Evolutionary conservation across 2,797 vertebrate genomes (phyloP).

Genomic region (Gymnothorax reevesii): DNA sequence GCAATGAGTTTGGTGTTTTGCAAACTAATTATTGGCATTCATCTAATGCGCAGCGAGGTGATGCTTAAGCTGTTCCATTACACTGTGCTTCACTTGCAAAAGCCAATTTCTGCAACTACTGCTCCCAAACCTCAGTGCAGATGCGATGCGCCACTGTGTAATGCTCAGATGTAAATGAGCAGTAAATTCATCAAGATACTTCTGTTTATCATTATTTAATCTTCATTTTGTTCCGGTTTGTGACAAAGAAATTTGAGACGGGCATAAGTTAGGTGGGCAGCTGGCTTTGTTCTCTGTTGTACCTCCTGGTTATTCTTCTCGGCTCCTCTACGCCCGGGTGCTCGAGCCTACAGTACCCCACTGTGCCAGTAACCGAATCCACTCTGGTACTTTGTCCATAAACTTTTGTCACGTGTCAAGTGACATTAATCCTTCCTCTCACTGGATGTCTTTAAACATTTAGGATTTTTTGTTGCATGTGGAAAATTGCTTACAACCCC

Average conservation of each 20-base stretch:
- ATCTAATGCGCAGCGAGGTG: neutral
- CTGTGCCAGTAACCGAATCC: neutral
- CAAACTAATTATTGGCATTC: neutral
- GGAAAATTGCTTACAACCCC: neutral
- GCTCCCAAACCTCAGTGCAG: neutral
- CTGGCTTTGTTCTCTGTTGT: neutral
- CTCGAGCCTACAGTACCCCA: neutral
- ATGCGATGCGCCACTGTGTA: neutral
- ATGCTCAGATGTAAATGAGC: neutral
- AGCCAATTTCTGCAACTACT: neutral
- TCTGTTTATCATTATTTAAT: neutral
- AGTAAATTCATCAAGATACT: neutral
- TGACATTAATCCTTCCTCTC: neutral
- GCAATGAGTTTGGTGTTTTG: neutral
- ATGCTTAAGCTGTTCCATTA: neutral
- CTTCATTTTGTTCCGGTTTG: neutral
- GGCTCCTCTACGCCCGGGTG: too few species aligned
- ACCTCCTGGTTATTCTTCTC: neutral
- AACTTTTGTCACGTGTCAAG: neutral
- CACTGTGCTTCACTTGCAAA: neutral
- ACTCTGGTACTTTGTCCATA: neutral
- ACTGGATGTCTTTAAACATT: neutral
- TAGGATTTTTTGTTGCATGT: neutral
- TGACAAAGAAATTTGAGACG: neutral
- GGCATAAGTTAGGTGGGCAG: neutral